These are phyloP conservation scores for Augochlorella aurata DNA, from an alignment of 2,888 invertebrate species.

Conservation along the genomic window DNA sequence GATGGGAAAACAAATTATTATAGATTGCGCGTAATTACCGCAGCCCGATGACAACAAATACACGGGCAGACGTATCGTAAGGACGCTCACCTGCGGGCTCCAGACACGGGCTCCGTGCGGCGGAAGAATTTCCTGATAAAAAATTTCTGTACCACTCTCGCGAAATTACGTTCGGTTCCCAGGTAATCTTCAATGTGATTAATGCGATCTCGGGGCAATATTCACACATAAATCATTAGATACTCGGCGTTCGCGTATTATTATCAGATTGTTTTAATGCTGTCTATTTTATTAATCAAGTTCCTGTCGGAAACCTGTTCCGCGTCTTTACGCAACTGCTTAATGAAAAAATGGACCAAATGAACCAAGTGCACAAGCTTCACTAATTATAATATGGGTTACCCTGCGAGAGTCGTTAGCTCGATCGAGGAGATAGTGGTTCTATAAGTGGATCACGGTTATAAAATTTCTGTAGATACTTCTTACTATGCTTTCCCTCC, in stretches of 20 bases:
- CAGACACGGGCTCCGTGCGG: too few species aligned
- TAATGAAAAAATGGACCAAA: background rate
- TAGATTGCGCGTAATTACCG: background rate
- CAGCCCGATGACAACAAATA: background rate
- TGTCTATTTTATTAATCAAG: background rate
- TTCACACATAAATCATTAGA: background rate
- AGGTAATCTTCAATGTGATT: background rate
- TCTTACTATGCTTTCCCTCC: too few species aligned
- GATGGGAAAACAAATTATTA: background rate
- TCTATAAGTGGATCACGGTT: background rate
- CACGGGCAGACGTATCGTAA: background rate
- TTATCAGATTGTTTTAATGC: background rate
- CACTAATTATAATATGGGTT: background rate
- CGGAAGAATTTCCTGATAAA: background rate
- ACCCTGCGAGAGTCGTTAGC: background rate
- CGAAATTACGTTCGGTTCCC: background rate
- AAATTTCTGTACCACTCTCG: background rate
- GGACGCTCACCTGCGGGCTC: background rate
- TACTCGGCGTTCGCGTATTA: background rate
- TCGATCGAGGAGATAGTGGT: background rate
- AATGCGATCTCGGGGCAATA: background rate
- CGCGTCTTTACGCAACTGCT: background rate
- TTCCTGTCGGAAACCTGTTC: background rate
- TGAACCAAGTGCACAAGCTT: too few species aligned
- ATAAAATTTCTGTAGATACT: background rate